Evolutionary conservation across 2,888 invertebrate genomes (phyloP), one percentile per base, ranked within the genome.

Genomic region (Tachina grossa): DNA sequence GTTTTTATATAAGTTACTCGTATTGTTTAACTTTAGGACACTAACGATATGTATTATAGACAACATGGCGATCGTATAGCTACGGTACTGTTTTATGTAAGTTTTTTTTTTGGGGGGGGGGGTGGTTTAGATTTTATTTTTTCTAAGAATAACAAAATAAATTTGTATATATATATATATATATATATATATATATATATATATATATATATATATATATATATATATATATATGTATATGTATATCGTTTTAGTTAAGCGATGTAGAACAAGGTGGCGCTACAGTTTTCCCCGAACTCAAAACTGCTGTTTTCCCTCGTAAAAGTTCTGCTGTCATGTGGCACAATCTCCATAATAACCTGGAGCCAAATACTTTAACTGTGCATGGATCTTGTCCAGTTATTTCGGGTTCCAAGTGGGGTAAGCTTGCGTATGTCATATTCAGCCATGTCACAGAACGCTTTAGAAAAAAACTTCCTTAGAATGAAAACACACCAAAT

Each of bases 301-400:
- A 1, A 94, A 94, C 89, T 96, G 96, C 93, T 96, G 97, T 77
- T 94, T 96, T 57, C 74, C 91, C 92, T 0, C 88, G 88, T 51
- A 92, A 91, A 57, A 89, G 89, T 1, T 39, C 88, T 13, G 98
- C 98, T 11, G 22, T 57, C 8, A 6, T 57, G 4, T 57, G 55
- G 55, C 31, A 57, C 8, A 57, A 57, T 31, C 13, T 57, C 5
- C 11, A 57, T 31, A 31, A 13, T 22, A 31, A 6, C 1, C 13
- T 22, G 8, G 55, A 57, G 5, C 13, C 98, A 0, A 97, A 99
- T 93, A 94, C 94, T 87, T 94, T 95, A 85, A 98, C 98, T 0
- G 93, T 97, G 82, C 99, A 99, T 93, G 98, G 98, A 3, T 98
- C 98, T 75, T 99, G 99, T 92, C 99, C 99, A 1, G 98, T 99